Evolutionary conservation across 2,113 vertebrate genomes (phyloP).

Genomic region (Benthochromis sp.): DNA sequence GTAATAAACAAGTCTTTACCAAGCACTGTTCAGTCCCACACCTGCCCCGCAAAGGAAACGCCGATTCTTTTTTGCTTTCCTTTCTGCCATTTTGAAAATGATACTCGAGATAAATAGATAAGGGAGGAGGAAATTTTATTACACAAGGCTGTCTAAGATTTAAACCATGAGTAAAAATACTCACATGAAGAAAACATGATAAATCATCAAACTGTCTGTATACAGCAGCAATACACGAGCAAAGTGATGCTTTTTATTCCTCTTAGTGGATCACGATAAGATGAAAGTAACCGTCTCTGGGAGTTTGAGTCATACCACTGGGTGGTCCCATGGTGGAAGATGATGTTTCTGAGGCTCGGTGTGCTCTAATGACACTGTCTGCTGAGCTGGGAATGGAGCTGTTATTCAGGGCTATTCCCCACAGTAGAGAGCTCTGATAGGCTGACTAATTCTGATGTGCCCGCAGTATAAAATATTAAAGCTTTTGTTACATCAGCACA

Average conservation of each 20-base stretch:
- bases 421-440: slow-evolving; percentile 8
- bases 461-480: not conserved
- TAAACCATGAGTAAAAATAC: not conserved
- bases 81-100: not conserved
- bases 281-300: slow-evolving; percentile 47
- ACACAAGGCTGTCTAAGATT: not conserved
- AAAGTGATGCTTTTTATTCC: slow-evolving; percentile 34
- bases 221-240: not conserved
- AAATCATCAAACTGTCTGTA: not conserved
- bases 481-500: not conserved
- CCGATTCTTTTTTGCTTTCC: not conserved
- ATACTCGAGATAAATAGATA: not conserved
- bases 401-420: slow-evolving; percentile 48
- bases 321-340: slow-evolving; percentile 41
- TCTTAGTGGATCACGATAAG: slow-evolving; percentile 6
- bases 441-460: slow-evolving; percentile 27
- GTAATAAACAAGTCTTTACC: slow-evolving; percentile 10
- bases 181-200: not conserved
- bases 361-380: slow-evolving; percentile 36
- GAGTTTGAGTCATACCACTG: slow-evolving; percentile 48
- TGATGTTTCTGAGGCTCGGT: slow-evolving; percentile 19
- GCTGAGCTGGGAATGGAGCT: slow-evolving; percentile 9
- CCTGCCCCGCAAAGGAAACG: not conserved
- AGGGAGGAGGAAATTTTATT: not conserved
- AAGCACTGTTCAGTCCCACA: not conserved